These are phyloP conservation scores for Leptodactylus fuscus DNA, from an alignment of 2,113 vertebrate species.

Conservation along the genomic window DNA sequence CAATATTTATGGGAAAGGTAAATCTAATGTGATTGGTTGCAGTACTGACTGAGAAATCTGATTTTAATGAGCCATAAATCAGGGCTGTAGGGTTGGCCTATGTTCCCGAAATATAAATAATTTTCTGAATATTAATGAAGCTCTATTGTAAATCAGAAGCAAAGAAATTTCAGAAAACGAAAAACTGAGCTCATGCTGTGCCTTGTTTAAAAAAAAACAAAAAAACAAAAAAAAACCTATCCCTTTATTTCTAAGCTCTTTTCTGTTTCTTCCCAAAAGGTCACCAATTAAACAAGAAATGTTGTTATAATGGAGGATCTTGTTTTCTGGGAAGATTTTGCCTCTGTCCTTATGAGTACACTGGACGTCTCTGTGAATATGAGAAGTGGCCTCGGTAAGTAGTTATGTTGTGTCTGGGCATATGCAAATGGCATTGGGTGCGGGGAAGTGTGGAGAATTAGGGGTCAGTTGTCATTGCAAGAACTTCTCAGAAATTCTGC, in stretches of 20 bases:
- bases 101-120: background rate
- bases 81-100: background rate
- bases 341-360: conserved; percentile 72
- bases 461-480: too few species aligned
- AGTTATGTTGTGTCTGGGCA: background rate
- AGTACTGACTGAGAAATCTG: background rate
- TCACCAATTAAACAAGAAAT: conserved; percentile 67
- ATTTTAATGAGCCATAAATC: background rate
- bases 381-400: conserved; percentile 69
- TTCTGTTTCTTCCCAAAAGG: background rate
- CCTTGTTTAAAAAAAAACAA: background rate
- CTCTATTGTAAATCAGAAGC: background rate
- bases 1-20: background rate
- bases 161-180: background rate
- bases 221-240: too few species aligned
- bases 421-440: background rate
- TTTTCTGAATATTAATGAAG: background rate
- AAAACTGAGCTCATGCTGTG: background rate
- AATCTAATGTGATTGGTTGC: background rate
- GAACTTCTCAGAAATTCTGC: too few species aligned
- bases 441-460: background rate
- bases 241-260: background rate
- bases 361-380: conserved; percentile 71
- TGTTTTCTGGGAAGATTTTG: conserved; percentile 78
- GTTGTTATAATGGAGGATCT: conserved; percentile 75